Evolutionary conservation across 2,888 invertebrate species (phyloP).

Genomic region (Ophioninae sp.): DNA sequence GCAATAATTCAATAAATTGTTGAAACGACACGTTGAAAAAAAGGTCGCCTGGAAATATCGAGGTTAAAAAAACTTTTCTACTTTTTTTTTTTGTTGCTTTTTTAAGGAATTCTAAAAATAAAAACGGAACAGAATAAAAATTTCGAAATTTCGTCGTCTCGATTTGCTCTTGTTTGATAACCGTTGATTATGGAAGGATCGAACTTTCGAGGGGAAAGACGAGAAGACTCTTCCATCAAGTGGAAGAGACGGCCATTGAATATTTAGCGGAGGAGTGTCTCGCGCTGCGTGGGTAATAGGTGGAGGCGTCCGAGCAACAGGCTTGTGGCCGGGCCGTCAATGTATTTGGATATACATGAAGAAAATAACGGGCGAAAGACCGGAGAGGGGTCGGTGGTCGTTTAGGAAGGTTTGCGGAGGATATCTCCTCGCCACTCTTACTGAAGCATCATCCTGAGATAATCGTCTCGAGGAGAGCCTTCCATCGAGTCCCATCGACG

Average conservation of each 20-base stretch:
- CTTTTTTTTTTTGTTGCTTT: no score
- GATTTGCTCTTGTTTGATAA: background rate
- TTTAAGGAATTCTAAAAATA: no score
- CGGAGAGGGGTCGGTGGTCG: no score
- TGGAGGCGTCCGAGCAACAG: constrained; percentile 22
- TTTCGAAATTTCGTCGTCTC: background rate
- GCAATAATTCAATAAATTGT: no score
- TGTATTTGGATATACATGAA: background rate
- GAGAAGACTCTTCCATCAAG: background rate
- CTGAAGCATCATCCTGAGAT: constrained; percentile 20
- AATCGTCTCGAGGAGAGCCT: constrained; percentile 21
- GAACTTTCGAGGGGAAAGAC: background rate
- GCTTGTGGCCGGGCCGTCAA: background rate
- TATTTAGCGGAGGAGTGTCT: constrained; percentile 1
- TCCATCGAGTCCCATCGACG: constrained; percentile 8
- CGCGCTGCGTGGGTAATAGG: constrained; percentile 12
- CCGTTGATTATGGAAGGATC: background rate
- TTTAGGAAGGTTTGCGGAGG: no score
- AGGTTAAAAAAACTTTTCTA: no score
- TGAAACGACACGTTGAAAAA: no score
- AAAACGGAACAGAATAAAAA: background rate
- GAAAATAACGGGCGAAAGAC: background rate
- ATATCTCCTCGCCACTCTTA: background rate
- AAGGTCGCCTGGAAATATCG: no score
- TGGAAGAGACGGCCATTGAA: background rate